Base-by-base conservation (phyloP, 2,113 vertebrate species). In the Sciurus niger region DNA sequence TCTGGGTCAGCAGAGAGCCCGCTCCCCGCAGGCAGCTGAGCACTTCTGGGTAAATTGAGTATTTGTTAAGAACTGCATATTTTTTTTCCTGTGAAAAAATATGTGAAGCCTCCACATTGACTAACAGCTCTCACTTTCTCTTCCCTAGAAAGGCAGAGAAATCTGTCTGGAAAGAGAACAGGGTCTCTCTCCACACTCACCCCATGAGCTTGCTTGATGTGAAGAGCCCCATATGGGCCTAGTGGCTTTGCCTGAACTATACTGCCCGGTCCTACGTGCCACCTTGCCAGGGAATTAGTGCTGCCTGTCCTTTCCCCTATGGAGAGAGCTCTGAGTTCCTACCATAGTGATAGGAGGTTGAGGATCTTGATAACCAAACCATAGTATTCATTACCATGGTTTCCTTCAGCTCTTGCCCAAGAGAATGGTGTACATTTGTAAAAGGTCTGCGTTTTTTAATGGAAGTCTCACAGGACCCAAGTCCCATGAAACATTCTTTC, bases 1-100 rank as follows among this genome's bases (percentile, higher is more conserved):
- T 98, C 98, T 98, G 97, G 98, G 98, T 98, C 98, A 98, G 98
- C 96, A 84, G 96, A 98, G 97, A 98, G 98, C 95, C 97, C 90
- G 98, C 98, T 98, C 96, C 98, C 97, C 94, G 73, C 96, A 96
- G 98, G 98, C 96, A 96, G 97, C 97, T 70, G 95, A 97, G 97
- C 97, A 95, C 95, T 98, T 97, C 95, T 96, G 95, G 95, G 96
- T 94, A 98, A 98, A 98, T 92, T 94, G 98, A 98, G 94, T 98
- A 97, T 98, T 97, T 95, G 95, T 92, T 98, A 96, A 4, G 40
- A 97, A 97, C 95, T 72, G 90, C 8, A 28, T 0, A 8, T 94
- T 97, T 98, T 97, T 58, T 58, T 97, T 90, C 98, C 98, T 97
- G 97, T 93, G 97, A 92, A 63, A 60, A 60, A 11, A 89, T 98